A percentile compares a stretch with the other conserved stretches of the same genome.
Evolutionary conservation across 2,797 vertebrate species (phyloP).

Genomic region (Erithacus rubecula): DNA sequence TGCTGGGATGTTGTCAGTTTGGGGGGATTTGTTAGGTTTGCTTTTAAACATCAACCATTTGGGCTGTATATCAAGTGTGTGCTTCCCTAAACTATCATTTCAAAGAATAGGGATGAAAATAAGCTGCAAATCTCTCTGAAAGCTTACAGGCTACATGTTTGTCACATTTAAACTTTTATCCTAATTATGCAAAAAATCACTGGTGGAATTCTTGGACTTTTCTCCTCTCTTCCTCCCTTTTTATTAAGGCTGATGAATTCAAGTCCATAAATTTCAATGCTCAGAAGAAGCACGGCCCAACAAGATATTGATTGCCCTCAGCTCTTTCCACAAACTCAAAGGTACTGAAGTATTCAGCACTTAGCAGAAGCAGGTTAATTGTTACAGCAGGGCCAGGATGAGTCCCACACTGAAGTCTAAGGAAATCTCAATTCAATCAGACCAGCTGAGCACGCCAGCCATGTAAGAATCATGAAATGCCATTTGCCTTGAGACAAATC

Average conservation of each 20-base stretch:
- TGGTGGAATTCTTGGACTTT: not conserved
- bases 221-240: not conserved
- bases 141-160: not conserved
- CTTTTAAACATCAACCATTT: not conserved
- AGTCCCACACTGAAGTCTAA: not conserved
- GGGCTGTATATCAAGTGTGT: not conserved
- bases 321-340: not conserved
- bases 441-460: not conserved
- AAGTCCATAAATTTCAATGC: not conserved
- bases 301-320: not conserved
- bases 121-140: not conserved
- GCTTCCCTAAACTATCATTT: not conserved
- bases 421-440: not conserved
- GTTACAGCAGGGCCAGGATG: not conserved
- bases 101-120: not conserved
- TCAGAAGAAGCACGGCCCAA: not conserved
- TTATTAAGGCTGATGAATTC: not conserved
- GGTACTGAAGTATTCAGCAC: not conserved
- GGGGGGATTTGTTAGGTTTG: accelerated
- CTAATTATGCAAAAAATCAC: not conserved
- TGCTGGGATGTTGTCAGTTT: accelerated
- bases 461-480: not conserved
- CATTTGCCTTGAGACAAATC: not conserved
- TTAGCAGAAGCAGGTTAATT: not conserved
- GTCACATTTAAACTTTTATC: not conserved